Evolutionary conservation across 2,888 invertebrate genomes (phyloP).

Genomic region (Cephus sareptanus): DNA sequence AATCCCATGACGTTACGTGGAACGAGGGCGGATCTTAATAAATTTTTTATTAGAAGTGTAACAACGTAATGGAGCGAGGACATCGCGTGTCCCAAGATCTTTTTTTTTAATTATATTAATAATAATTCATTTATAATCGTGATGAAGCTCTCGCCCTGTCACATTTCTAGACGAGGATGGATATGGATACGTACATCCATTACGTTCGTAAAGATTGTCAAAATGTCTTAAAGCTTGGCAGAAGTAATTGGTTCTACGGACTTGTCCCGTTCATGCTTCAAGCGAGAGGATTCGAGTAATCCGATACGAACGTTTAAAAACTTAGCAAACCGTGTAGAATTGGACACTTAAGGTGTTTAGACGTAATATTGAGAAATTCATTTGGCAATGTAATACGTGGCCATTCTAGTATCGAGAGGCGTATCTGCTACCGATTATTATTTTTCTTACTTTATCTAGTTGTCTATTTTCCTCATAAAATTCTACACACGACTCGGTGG

Average conservation of each 20-base stretch:
- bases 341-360: not conserved
- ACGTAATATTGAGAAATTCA: not conserved
- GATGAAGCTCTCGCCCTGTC: not conserved
- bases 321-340: slow-evolving; percentile 1
- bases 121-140: too few species aligned
- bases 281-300: not conserved
- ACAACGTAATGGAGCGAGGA: not conserved
- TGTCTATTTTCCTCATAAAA: not conserved
- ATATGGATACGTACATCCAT: not conserved
- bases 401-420: not conserved
- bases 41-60: not conserved
- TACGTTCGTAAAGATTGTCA: slow-evolving; percentile 10
- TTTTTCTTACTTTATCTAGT: not conserved
- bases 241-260: not conserved
- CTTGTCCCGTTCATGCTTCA: not conserved
- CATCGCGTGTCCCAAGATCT: too few species aligned
- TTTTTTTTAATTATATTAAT: too few species aligned
- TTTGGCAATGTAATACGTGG: not conserved
- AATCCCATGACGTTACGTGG: not conserved
- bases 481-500: not conserved
- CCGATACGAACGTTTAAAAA: not conserved
- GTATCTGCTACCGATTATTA: not conserved
- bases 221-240: slow-evolving; percentile 12
- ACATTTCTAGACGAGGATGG: not conserved
- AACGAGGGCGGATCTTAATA: not conserved